Percentiles rank a stretch among this genome's conserved stretches.
Conservation (phyloP, 2,113 vertebrate genomes). For the Pseudorectes ferrugineus region DNA sequence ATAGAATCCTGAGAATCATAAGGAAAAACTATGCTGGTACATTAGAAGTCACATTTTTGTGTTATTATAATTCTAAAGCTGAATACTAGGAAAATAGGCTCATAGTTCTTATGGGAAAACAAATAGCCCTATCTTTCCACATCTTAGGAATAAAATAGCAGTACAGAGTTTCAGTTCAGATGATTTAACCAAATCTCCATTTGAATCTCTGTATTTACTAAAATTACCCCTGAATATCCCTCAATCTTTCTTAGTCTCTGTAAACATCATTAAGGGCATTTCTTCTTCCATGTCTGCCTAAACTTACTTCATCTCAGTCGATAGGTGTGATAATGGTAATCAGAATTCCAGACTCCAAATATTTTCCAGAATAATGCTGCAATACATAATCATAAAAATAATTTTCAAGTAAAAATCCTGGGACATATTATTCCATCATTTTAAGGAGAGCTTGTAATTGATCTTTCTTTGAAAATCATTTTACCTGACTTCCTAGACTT, state of each 20-base stretch:
- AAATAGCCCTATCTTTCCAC: neutral
- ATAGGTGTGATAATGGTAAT: neutral
- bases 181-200: neutral
- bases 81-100: neutral
- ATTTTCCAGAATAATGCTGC: neutral
- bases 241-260: neutral
- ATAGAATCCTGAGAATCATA: neutral
- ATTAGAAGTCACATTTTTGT: neutral
- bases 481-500: neutral
- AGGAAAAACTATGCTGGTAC: neutral
- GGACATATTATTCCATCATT: neutral
- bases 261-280: neutral
- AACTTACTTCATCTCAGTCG: neutral
- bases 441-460: neutral
- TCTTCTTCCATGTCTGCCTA: neutral
- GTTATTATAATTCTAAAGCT: neutral
- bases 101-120: neutral
- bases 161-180: neutral
- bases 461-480: neutral
- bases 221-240: neutral
- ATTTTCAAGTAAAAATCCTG: neutral
- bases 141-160: neutral
- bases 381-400: neutral
- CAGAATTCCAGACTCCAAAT: neutral
- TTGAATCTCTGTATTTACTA: neutral